Base-by-base conservation (phyloP, 2,888 invertebrate species). In the Amiota mariae region DNA sequence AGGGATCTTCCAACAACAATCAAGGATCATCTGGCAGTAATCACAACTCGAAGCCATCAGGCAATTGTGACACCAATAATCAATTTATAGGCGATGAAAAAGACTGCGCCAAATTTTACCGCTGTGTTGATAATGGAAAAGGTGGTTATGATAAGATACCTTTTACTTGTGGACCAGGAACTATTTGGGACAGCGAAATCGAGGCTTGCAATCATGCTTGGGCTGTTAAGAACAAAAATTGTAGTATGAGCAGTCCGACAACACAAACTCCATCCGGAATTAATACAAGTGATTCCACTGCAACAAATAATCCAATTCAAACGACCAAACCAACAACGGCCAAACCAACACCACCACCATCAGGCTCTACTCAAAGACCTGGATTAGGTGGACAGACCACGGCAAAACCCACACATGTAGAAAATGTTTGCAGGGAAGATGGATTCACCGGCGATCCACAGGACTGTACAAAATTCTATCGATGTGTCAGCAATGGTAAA, bases 391-490 rank as follows among this genome's bases (percentile, higher is more conserved):
- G 70, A 15, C 57, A 74, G n/a, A 67, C 78, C 4, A 70, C 75
- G 8, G 74, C 72, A 72, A 12, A 61, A 48, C 71, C 71, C 10
- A 61, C 71, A 51, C 77, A 59, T 24, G 70, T 20, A 2, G 66
- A 75, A n/a, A 79, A 66, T 84, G 91, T 84, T 57, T 91, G 91
- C 68, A 82, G 74, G 12, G 75, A 81, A 0, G 91, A 91, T 72
- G 91, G 91, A 24, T 91, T 90, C 75, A 82, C 89, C 46, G 87
- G 88, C 0, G 90, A 91, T 83, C 85, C 88, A 1, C 81, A 81
- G 13, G 90, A 92, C 74, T 94, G 94, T 81, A 91, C 91, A 47
- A 93, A 92, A 82, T 94, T 94, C 87, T 93, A 94, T 82, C 91
- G 94, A 57, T 94, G 94, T 84, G 93, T 93, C 0, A 89, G 91